Base-by-base conservation (phyloP, 2,113 vertebrate genomes). In the cattle (Bos taurus) region DNA sequence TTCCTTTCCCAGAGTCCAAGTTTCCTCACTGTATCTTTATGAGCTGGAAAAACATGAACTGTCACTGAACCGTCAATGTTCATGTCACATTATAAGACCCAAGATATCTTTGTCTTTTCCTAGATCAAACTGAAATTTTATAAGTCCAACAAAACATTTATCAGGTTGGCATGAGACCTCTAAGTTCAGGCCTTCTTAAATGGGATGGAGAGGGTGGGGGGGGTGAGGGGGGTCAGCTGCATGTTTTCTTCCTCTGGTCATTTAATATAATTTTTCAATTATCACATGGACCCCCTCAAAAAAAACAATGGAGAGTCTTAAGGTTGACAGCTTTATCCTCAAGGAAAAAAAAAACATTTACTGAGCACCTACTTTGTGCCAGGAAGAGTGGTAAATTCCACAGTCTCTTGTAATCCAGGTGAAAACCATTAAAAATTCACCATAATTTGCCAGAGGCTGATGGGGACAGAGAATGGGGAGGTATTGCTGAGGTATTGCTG, bases 21-120 rank as follows among this genome's bases (percentile, higher is more conserved):
- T 87, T 98, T 98, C 97, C 97, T 93, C 95, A 87, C 94, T 50
- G 67, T 90, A 90, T 98, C 86, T 60, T 98, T 94, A 95, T 40
- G 54, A 90, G 71, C 95, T 95, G 71, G 88, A 50, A 96, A 97
- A 98, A 98, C 85, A 97, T 86, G 57, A 94, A 97, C 82, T 88
- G 90, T 95, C 81, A 89, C 94, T 74, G 92, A 92, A 96, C 84
- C 67, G 62, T 92, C 84, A 84, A 96, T 59, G 81, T 92, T 89
- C n/a, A 5, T 14, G 21, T 85, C 43, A 81, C 43, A 62, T 1
- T 19, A 2, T 40, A 43, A 88, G 60, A 91, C 77, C 43, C 14
- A 23, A 84, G 89, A 84, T 48, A n/a, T 25, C 64, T 78, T 81
- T 93, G 77, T 36, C 77, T 56, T 89, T 93, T 60, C 83, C 57